phyloP scores from a whole-genome alignment of 2,797 vertebrate species.

The Todus mexicanus region DNA sequence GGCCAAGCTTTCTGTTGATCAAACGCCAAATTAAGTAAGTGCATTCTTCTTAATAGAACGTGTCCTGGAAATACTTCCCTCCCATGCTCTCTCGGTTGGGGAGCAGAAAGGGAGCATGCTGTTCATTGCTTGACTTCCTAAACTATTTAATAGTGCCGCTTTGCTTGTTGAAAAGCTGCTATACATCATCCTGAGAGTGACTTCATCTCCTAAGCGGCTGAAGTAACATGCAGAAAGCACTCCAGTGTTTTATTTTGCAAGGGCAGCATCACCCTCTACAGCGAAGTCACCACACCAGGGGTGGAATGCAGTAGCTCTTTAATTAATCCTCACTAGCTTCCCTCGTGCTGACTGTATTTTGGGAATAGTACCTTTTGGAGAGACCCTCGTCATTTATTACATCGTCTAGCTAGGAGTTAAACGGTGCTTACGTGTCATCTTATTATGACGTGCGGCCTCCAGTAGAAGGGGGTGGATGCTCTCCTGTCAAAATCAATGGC shows the following conservation, averaged over 20 bases:
- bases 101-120: neutral
- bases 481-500: neutral
- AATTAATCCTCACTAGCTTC: neutral
- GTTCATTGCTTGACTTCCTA: neutral
- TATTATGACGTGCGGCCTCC: neutral
- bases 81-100: neutral
- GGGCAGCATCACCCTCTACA: neutral
- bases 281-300: neutral
- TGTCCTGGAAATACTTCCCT: neutral
- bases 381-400: neutral
- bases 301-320: neutral
- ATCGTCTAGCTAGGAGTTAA: neutral
- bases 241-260: neutral
- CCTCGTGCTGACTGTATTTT: neutral
- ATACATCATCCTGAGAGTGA: neutral
- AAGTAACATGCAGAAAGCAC: neutral
- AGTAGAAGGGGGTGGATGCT: neutral
- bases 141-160: neutral
- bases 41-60: neutral
- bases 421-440: neutral
- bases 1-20: neutral
- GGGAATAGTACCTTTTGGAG: neutral
- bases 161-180: neutral
- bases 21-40: neutral
- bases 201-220: neutral